Conservation (phyloP, 2,888 invertebrate genomes). For the Drosophila flavopinicola region DNA sequence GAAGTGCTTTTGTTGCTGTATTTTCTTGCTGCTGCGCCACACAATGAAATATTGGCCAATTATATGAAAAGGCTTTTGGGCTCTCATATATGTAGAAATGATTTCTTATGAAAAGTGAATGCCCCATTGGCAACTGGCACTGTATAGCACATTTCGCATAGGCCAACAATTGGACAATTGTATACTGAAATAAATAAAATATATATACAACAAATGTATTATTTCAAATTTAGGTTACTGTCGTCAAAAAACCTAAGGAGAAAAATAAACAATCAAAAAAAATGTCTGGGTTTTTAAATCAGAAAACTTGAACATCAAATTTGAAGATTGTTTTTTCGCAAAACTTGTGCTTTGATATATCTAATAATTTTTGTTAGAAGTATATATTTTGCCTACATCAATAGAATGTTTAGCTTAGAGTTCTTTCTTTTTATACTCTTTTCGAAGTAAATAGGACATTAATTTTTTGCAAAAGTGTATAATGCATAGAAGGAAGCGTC, state of each 20-base stretch:
- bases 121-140: slow-evolving; percentile 31
- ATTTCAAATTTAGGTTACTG: slow-evolving; percentile 11
- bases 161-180: slow-evolving; percentile 24
- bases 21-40: slow-evolving; percentile 31
- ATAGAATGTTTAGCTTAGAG: too few species aligned
- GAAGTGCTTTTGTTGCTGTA: slow-evolving; percentile 23
- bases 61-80: slow-evolving; percentile 51
- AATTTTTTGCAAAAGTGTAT: too few species aligned
- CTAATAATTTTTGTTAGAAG: too few species aligned
- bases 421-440: too few species aligned
- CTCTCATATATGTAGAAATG: slow-evolving; percentile 45
- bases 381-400: too few species aligned
- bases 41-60: slow-evolving; percentile 70
- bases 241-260: background rate
- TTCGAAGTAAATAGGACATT: too few species aligned
- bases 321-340: too few species aligned
- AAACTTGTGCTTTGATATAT: too few species aligned
- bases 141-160: slow-evolving; percentile 25
- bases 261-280: too few species aligned
- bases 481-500: too few species aligned
- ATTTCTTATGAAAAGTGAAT: slow-evolving; percentile 66
- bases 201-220: background rate
- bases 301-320: background rate
- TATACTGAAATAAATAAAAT: slow-evolving; percentile 1
- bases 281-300: background rate